Evolutionary conservation across 2,888 invertebrate genomes (phyloP), one percentile per base, ranked within the genome.

Genomic region (Drosophila nr. medialis): DNA sequence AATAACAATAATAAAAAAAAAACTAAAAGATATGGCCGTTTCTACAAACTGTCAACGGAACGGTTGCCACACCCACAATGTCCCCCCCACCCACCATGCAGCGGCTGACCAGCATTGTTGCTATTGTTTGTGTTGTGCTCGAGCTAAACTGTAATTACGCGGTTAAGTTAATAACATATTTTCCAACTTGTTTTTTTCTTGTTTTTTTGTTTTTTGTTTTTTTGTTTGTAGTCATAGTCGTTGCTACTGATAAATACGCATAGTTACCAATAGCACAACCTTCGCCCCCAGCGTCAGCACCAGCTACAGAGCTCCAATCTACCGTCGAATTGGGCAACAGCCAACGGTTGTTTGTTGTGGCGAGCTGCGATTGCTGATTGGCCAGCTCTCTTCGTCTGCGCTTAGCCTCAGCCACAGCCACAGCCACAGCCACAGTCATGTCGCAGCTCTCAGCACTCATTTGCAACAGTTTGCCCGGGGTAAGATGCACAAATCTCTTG

Each of bases 121-220:
- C 58, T 67, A 45, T 45, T 68, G 36, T n/a, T 55, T 27, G 18
- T 30, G 29, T n/a, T 50, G 27, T 50, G 50, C 50, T 29, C 29
- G 29, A 18, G 27, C 29, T 30, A 56, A 42, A 55, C 70, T 70
- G 64, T 76, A 86, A 84, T 84, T 86, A 86, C 77, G 80, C 78
- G 76, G 85, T 89, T 82, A 86, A 72, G 72, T 70, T 89, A 89
- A 89, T 89, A 89, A 86, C 72, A 80, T 61, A 80, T 80, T 86
- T 63, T 59, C 30, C 40, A 48, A 68, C 58, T 32, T 29, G 34
- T 24, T 42, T 56, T 30, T 10, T n/a, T 29, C 15, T 7, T n/a
- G 2, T 38, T 38, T 1, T 4, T 29, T 29, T 38, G 8, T 13
- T 30, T 38, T 10, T 34, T 7, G 18, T 13, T 15, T 24, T 24